Conservation (phyloP, 2,888 invertebrate genomes). For the Melieria crassipennis region DNA sequence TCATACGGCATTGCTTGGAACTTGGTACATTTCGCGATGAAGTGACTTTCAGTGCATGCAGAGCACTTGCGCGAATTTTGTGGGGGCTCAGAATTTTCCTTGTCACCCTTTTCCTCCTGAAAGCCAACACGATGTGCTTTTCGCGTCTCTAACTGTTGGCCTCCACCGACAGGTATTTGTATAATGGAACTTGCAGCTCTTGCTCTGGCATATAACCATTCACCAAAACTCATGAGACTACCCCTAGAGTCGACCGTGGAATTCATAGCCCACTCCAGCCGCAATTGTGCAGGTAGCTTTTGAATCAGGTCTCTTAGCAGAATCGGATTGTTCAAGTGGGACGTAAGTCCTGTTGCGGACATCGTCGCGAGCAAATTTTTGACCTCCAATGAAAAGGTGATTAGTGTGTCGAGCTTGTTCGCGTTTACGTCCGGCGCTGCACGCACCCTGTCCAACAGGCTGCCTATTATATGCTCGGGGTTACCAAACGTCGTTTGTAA, state of each 20-base stretch:
- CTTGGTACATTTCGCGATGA: not conserved
- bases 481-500: constrained; percentile 37
- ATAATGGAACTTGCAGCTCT: constrained; percentile 7
- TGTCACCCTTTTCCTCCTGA: not conserved
- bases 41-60: not conserved
- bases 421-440: constrained; percentile 16
- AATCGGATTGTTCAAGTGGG: constrained; percentile 17
- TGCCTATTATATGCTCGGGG: not conserved
- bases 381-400: constrained; percentile 19
- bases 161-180: not conserved
- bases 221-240: not conserved
- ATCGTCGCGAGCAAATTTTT: constrained; percentile 9
- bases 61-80: not conserved
- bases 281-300: constrained; percentile 14
- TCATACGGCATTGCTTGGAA: not conserved
- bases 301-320: constrained; percentile 14
- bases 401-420: constrained; percentile 22
- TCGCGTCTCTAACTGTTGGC: constrained; percentile 9
- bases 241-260: not conserved
- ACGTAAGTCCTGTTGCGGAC: constrained; percentile 6
- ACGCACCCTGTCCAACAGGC: not conserved
- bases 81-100: not conserved
- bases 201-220: not conserved
- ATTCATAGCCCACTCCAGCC: constrained; percentile 14
- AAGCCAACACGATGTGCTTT: constrained; percentile 16